phyloP scores from a whole-genome alignment of 2,113 vertebrate genomes.

The Phylloscopus trochiloides region DNA sequence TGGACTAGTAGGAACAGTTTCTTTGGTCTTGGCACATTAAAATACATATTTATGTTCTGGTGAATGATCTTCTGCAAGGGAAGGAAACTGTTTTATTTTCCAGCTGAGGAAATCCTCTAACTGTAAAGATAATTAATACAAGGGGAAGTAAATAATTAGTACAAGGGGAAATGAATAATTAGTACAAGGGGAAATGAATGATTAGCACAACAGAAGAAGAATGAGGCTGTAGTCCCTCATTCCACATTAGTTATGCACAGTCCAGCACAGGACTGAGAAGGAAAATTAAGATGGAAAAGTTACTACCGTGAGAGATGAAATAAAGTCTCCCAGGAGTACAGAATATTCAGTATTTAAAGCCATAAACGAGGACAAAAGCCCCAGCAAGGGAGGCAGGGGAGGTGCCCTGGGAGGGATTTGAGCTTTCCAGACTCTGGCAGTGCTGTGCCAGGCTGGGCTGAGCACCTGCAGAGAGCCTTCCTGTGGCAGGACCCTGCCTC shows the following conservation, averaged over 20 bases:
- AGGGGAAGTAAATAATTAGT: background rate
- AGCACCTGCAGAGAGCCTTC: conserved; percentile 23
- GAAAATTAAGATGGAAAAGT: background rate
- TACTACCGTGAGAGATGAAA: background rate
- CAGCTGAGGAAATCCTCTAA: background rate
- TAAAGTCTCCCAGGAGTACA: background rate
- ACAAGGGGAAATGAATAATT: background rate
- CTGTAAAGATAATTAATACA: background rate
- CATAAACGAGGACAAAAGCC: background rate
- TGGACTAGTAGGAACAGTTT: background rate
- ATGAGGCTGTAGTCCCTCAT: background rate
- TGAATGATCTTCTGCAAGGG: background rate
- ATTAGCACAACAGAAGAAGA: background rate
- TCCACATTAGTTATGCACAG: background rate
- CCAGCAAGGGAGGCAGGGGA: background rate
- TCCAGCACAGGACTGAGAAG: background rate
- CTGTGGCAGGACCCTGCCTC: background rate
- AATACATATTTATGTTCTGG: background rate
- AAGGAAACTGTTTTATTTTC: background rate
- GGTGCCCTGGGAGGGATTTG: background rate
- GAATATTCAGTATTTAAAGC: too few relatives aligned
- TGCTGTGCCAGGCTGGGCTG: fast-evolving
- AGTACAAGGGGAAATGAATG: background rate
- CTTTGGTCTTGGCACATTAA: background rate
- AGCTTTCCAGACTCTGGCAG: background rate